These are phyloP conservation scores for Meloidogyne exigua DNA, from an alignment of 1,140 invertebrate genomes.

Conservation along the genomic window DNA sequence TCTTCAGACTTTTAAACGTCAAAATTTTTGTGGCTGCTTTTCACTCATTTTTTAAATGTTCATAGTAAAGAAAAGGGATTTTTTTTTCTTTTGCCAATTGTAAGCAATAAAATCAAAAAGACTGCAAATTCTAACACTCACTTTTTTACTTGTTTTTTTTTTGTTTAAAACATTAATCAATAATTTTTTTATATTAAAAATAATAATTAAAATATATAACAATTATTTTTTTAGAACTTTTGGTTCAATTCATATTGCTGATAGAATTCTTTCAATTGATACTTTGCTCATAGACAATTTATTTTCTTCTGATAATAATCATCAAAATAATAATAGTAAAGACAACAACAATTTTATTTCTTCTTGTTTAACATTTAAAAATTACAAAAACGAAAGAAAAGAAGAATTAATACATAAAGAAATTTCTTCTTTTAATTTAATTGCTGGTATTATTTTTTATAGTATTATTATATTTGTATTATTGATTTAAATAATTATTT, in stretches of 20 bases:
- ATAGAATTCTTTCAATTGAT: slow-evolving; percentile 48
- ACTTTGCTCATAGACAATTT: slow-evolving; percentile 35
- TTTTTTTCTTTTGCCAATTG: neutral
- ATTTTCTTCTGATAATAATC: neutral
- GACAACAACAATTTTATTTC: neutral
- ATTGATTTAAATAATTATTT: neutral
- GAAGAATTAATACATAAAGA: neutral
- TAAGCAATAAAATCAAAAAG: neutral
- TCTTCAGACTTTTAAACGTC: slow-evolving; percentile 2
- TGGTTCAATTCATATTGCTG: slow-evolving; percentile 49
- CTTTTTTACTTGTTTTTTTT: too few species aligned
- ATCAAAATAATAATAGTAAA: too few species aligned
- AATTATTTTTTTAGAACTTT: slow-evolving; percentile 38
- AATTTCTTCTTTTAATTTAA: neutral
- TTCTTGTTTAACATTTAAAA: neutral
- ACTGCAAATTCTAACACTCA: neutral
- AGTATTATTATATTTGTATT: neutral
- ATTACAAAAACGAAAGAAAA: slow-evolving; percentile 9
- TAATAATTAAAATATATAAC: too few species aligned
- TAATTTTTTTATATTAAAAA: slow-evolving; percentile 9
- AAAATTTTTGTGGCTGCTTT: slow-evolving; percentile 4
- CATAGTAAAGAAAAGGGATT: neutral
- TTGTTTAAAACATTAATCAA: neutral
- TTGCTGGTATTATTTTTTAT: neutral
- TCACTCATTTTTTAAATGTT: neutral